These are phyloP conservation scores for Hirtodrosophila cameraria DNA, from an alignment of 2,888 invertebrate genomes.

Conservation along the genomic window DNA sequence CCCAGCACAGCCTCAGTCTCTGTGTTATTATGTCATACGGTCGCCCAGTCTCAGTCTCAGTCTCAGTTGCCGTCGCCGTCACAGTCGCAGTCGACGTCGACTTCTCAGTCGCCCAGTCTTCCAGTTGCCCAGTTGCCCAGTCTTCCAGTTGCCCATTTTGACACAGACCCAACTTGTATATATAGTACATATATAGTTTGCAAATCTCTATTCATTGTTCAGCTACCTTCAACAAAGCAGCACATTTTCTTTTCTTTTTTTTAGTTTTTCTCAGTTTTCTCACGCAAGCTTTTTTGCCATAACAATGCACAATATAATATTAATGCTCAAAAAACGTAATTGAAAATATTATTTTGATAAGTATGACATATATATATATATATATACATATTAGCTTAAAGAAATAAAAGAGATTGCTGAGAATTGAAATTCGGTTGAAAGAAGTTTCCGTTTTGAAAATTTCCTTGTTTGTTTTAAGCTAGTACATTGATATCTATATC, in stretches of 20 bases:
- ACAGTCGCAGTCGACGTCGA: conserved; percentile 13
- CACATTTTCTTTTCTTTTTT: conserved; percentile 18
- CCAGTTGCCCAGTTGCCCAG: conserved; percentile 14
- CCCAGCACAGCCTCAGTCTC: not conserved
- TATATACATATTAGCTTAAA: too few species aligned
- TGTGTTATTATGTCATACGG: conserved; percentile 69
- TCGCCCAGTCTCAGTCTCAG: conserved; percentile 22
- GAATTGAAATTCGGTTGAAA: too few species aligned
- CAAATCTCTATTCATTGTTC: conserved; percentile 19
- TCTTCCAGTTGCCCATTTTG: conserved; percentile 29
- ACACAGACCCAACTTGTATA: conserved; percentile 13
- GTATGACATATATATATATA: not conserved
- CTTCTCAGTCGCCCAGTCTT: conserved; percentile 39
- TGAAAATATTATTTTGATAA: conserved; percentile 12
- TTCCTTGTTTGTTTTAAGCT: too few species aligned
- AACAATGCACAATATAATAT: conserved; percentile 36
- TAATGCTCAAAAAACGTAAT: conserved; percentile 40
- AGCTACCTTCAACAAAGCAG: not conserved
- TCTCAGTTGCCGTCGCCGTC: conserved; percentile 9
- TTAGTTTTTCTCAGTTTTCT: conserved; percentile 22
- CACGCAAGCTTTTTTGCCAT: conserved; percentile 1
- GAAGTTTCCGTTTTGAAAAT: too few species aligned
- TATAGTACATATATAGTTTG: not conserved
- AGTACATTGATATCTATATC: too few species aligned
- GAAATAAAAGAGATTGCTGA: too few species aligned